A percentile compares a stretch with the other conserved stretches of the same genome.
phyloP scores from a whole-genome alignment of 2,888 invertebrate species.

The Corbicula japonica region DNA sequence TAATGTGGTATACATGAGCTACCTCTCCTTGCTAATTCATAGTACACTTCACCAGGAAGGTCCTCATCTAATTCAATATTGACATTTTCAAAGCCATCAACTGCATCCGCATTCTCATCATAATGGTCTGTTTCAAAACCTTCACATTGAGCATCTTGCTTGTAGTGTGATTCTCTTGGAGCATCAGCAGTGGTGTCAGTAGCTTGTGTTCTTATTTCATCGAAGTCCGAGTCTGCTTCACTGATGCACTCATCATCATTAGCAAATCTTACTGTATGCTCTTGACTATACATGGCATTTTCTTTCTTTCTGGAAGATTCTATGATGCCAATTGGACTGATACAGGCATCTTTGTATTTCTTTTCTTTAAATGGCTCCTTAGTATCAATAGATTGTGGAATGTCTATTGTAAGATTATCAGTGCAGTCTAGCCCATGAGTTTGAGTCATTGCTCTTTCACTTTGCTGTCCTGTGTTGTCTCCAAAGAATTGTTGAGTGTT shows the following conservation, averaged over 20 bases:
- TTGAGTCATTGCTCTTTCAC: neutral
- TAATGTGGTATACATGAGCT: conserved; percentile 29
- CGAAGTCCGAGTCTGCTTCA: conserved; percentile 24
- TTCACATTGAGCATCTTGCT: neutral
- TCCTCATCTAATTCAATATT: conserved; percentile 9
- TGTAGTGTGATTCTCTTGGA: conserved; percentile 22
- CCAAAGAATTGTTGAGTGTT: conserved; percentile 11
- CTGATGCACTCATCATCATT: conserved; percentile 1
- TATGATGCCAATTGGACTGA: conserved; percentile 44
- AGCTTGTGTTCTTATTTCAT: conserved; percentile 15
- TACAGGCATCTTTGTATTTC: conserved; percentile 39
- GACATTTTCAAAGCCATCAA: conserved; percentile 39
- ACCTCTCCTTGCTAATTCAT: conserved; percentile 45
- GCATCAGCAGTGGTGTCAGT: conserved; percentile 12
- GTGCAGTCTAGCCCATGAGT: neutral
- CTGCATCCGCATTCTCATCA: conserved; percentile 19
- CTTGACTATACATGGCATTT: conserved; percentile 1
- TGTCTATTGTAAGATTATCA: neutral
- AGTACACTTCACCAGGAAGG: conserved; percentile 51
- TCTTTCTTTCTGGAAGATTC: conserved; percentile 42
- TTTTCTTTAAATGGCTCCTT: conserved; percentile 1
- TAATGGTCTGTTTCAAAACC: conserved; percentile 11
- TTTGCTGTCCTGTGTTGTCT: neutral
- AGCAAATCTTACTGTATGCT: neutral
- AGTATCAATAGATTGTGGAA: neutral